These are phyloP conservation scores for Schizopygopsis pylzovi DNA, from an alignment of 2,797 vertebrate genomes.

Conservation along the genomic window DNA sequence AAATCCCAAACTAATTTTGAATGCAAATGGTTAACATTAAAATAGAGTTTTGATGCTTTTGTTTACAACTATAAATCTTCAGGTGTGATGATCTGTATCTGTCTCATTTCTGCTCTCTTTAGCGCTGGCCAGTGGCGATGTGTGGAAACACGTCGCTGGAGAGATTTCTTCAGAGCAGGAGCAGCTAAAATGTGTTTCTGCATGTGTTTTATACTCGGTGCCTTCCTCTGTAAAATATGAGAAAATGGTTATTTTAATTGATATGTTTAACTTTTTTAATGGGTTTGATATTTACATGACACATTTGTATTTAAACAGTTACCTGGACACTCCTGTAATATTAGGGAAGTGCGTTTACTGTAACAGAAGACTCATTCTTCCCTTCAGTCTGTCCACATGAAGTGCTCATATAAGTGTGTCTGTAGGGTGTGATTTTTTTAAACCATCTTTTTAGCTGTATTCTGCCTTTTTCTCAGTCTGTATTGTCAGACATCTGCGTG, in stretches of 20 bases:
- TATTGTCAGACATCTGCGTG: slow-evolving; percentile 63
- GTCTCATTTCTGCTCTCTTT: background rate
- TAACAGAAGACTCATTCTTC: background rate
- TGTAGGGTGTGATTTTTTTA: slow-evolving; percentile 44
- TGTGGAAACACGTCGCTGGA: background rate
- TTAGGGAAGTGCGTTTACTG: slow-evolving; percentile 7
- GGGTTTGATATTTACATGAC: background rate
- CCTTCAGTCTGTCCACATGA: background rate
- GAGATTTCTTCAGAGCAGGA: background rate
- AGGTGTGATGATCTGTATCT: background rate
- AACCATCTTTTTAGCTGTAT: slow-evolving; percentile 61
- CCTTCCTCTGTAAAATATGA: background rate
- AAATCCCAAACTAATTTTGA: background rate
- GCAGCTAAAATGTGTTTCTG: background rate
- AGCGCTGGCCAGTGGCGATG: slow-evolving; percentile 20
- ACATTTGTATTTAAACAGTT: background rate
- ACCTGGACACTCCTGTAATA: background rate
- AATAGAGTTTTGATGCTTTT: background rate
- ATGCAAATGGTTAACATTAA: background rate
- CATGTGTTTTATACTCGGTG: background rate
- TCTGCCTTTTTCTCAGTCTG: slow-evolving; percentile 61
- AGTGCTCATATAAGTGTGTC: background rate
- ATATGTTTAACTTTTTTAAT: background rate
- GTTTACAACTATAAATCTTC: slow-evolving; percentile 1
- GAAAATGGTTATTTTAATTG: background rate